Evolutionary conservation across 2,113 vertebrate species (phyloP).

Genomic region (Chinchilla lanigera): DNA sequence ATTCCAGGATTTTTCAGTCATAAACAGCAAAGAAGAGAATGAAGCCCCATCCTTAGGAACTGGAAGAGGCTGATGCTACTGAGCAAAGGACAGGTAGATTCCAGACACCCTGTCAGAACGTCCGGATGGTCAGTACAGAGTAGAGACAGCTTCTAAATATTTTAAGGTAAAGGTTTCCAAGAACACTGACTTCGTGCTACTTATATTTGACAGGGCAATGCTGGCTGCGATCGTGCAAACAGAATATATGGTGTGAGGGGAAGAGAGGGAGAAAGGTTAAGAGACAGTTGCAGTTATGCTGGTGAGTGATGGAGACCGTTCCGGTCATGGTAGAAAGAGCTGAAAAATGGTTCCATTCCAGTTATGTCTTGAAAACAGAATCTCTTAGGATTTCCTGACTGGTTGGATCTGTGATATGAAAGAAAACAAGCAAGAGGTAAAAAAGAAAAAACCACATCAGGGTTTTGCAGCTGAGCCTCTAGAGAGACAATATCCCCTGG

Average conservation of each 20-base stretch:
- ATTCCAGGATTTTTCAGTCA: conserved; percentile 23
- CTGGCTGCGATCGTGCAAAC: neutral
- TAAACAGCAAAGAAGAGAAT: conserved; percentile 56
- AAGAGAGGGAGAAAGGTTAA: neutral
- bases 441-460: neutral
- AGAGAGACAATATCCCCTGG: neutral
- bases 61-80: neutral
- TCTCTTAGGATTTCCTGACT: neutral
- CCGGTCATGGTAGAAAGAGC: neutral
- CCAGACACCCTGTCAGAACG: neutral
- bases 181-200: neutral
- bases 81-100: neutral
- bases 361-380: neutral
- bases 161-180: neutral
- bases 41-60: neutral
- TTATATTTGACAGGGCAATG: neutral
- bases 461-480: neutral
- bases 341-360: neutral
- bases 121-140: neutral
- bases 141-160: neutral
- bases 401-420: neutral
- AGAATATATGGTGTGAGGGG: neutral
- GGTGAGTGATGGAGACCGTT: neutral
- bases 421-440: neutral
- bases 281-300: neutral